These are phyloP conservation scores for Enteromius fasciolatus DNA, from an alignment of 2,797 vertebrate species.

Conservation along the genomic window DNA sequence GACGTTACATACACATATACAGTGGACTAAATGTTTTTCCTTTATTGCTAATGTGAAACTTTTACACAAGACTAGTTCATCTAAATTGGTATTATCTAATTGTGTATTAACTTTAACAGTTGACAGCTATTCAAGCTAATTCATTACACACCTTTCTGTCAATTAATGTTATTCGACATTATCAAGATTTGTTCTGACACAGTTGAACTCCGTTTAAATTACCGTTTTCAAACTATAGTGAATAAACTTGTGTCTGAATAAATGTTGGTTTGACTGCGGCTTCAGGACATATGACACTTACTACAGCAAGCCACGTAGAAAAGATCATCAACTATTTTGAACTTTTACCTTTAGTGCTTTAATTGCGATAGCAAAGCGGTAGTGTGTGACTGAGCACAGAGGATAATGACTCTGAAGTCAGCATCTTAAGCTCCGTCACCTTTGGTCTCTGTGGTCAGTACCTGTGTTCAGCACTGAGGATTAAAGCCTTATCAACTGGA, in stretches of 20 bases:
- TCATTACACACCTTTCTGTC: no score
- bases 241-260: neutral
- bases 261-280: neutral
- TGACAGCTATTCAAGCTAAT: no score
- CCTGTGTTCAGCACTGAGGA: constrained; percentile 49
- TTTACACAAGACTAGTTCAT: neutral
- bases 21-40: neutral
- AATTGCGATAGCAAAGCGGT: neutral
- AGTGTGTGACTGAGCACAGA: constrained; percentile 11
- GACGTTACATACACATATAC: neutral
- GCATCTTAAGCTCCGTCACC: constrained; percentile 44
- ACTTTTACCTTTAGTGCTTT: constrained; percentile 2
- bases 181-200: no score
- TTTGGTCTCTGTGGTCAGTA: constrained; percentile 43
- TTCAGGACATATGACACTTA: neutral
- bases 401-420: constrained; percentile 50
- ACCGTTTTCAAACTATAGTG: no score
- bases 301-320: neutral
- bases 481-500: constrained; percentile 51
- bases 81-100: no score
- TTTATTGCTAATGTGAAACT: neutral
- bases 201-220: no score
- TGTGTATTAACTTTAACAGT: no score
- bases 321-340: neutral
- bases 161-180: no score